A percentile compares a stretch with the other conserved stretches of the same genome.
Evolutionary conservation across 2,797 vertebrate genomes (phyloP).

Genomic region (Protosalanx chinensis): DNA sequence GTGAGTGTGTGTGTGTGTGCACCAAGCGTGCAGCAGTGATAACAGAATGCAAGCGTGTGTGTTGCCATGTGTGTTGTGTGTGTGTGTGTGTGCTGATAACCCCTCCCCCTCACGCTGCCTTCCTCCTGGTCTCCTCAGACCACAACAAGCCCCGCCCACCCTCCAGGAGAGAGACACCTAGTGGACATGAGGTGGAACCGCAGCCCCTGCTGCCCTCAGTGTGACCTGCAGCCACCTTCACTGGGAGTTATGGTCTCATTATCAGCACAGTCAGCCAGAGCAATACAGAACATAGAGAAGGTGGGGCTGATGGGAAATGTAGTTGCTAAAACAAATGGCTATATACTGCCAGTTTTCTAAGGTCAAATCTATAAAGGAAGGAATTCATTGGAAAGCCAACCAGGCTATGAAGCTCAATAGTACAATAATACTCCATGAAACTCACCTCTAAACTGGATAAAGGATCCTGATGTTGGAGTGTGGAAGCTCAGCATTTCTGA

Average conservation of each 20-base stretch:
- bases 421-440: conserved; percentile 30
- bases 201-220: conserved; percentile 27
- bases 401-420: background rate
- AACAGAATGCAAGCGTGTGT: conserved; percentile 42
- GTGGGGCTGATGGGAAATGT: background rate
- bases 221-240: conserved; percentile 41
- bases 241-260: conserved; percentile 45
- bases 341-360: background rate
- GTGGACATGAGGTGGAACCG: conserved; percentile 24
- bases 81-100: conserved; percentile 14
- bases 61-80: conserved; percentile 46
- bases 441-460: conserved; percentile 27
- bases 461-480: conserved; percentile 21
- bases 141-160: conserved; percentile 29
- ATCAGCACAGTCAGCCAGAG: conserved; percentile 7
- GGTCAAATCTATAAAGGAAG: background rate
- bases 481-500: conserved; percentile 28
- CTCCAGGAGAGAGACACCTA: conserved; percentile 48
- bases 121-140: conserved; percentile 37
- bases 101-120: conserved; percentile 26
- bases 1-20: background rate
- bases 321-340: background rate
- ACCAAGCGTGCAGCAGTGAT: conserved; percentile 2
- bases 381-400: background rate
- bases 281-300: background rate